These are phyloP conservation scores for Neodontobutis hainanensis DNA, from an alignment of 2,113 vertebrate species.

Conservation along the genomic window DNA sequence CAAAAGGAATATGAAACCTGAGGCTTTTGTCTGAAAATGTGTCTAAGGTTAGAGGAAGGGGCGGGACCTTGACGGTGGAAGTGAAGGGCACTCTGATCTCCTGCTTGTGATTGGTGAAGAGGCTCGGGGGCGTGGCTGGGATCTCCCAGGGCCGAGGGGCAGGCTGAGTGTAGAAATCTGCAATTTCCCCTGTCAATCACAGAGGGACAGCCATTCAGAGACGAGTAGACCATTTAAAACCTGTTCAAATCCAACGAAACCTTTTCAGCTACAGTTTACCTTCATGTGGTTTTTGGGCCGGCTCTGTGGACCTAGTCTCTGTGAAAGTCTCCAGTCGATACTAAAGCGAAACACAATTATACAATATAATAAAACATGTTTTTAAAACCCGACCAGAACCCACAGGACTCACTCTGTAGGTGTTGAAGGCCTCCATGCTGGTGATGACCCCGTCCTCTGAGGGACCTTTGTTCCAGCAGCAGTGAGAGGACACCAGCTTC, in stretches of 20 bases:
- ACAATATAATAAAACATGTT: neutral
- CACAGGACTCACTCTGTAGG: slow-evolving; percentile 64
- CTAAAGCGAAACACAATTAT: slow-evolving; percentile 38
- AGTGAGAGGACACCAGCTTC: slow-evolving; percentile 33
- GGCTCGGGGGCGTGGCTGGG: slow-evolving; percentile 51
- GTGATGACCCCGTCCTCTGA: slow-evolving; percentile 68
- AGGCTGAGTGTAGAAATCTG: slow-evolving; percentile 74
- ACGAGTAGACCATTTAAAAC: slow-evolving; percentile 7
- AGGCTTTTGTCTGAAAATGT: too few relatives aligned
- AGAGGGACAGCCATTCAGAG: slow-evolving; percentile 19
- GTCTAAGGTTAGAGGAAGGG: neutral
- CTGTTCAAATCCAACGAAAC: neutral
- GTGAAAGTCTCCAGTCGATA: slow-evolving; percentile 75
- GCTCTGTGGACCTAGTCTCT: slow-evolving; percentile 67
- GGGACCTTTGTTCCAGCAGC: slow-evolving; percentile 63
- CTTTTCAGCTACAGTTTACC: slow-evolving; percentile 34
- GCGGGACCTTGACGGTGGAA: slow-evolving; percentile 79
- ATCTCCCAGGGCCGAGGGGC: slow-evolving; percentile 80
- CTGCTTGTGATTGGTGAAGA: slow-evolving; percentile 69
- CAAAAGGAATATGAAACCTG: too few relatives aligned
- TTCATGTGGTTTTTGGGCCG: slow-evolving; percentile 52
- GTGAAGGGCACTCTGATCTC: slow-evolving; percentile 79
- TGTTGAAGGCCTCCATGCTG: slow-evolving; percentile 68
- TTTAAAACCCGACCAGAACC: neutral
- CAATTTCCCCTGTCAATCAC: slow-evolving; percentile 68